These are phyloP conservation scores for Anagrus nilaparvatae DNA, from an alignment of 1,140 invertebrate species.

Conservation along the genomic window DNA sequence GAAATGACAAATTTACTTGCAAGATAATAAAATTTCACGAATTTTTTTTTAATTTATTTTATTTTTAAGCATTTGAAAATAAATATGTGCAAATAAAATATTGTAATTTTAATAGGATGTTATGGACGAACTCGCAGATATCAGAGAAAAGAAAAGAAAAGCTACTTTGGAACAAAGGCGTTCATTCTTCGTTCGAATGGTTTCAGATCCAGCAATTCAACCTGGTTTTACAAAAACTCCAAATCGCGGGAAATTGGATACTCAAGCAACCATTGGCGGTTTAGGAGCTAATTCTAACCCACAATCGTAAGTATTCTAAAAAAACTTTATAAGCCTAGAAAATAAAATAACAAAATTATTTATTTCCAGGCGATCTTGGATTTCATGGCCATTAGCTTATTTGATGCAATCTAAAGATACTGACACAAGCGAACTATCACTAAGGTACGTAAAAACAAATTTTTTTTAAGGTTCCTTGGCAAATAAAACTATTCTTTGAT, in stretches of 20 bases:
- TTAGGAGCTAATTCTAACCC: slow-evolving; percentile 22
- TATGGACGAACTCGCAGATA: slow-evolving; percentile 56
- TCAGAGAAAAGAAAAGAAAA: slow-evolving; percentile 55
- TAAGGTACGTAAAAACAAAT: slow-evolving; percentile 60
- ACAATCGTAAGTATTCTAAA: slow-evolving; percentile 20
- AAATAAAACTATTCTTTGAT: too few relatives aligned
- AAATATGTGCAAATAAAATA: not conserved
- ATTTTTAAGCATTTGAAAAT: too few relatives aligned
- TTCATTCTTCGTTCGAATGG: slow-evolving; percentile 95
- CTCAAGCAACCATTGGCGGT: slow-evolving; percentile 34
- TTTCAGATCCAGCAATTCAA: slow-evolving; percentile 85
- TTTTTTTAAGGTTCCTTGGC: not conserved
- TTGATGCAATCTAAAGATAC: slow-evolving; percentile 66
- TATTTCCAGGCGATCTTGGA: slow-evolving; percentile 59
- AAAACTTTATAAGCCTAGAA: not conserved
- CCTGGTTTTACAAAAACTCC: slow-evolving; percentile 41
- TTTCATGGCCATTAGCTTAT: slow-evolving; percentile 81
- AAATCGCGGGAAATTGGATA: slow-evolving; percentile 36
- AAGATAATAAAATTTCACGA: too few relatives aligned
- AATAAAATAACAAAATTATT: not conserved
- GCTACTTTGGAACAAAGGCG: slow-evolving; percentile 78
- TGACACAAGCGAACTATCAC: slow-evolving; percentile 60
- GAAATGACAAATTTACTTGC: too few relatives aligned
- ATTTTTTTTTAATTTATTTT: too few relatives aligned
- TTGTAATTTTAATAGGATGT: slow-evolving; percentile 42